phyloP scores from a whole-genome alignment of 2,797 vertebrate genomes.

The Sebastes melanostomus region DNA sequence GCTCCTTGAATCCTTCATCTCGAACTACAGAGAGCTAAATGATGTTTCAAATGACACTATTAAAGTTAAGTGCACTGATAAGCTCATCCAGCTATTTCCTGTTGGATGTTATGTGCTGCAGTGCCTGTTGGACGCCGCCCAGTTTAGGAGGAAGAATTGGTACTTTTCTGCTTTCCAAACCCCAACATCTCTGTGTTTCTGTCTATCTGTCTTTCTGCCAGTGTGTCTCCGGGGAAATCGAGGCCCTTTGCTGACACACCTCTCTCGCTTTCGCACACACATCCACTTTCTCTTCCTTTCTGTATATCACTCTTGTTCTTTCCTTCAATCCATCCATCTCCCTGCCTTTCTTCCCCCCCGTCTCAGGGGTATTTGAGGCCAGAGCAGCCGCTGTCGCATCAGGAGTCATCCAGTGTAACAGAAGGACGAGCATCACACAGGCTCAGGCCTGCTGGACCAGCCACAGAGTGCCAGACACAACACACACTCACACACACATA shows the following conservation, averaged over 20 bases:
- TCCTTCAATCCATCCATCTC: conserved; percentile 26
- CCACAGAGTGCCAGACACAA: neutral
- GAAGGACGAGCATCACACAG: conserved; percentile 46
- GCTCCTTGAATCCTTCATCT: neutral
- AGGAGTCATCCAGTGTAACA: conserved; percentile 62
- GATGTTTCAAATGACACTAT: neutral
- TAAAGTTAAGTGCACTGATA: neutral
- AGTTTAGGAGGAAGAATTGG: conserved; percentile 32
- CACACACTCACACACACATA: neutral
- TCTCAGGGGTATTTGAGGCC: conserved; percentile 54
- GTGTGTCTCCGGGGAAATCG: conserved; percentile 59
- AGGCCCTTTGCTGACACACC: conserved; percentile 55
- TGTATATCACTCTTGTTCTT: conserved; percentile 38
- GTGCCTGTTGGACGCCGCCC: conserved; percentile 26
- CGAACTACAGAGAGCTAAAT: neutral
- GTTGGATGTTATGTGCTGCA: conserved; percentile 10
- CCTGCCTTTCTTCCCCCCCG: conserved; percentile 17
- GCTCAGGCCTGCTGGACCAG: conserved; percentile 29
- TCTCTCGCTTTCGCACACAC: neutral
- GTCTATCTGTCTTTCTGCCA: conserved; percentile 58
- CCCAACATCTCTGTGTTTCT: conserved; percentile 28
- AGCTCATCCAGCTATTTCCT: conserved; percentile 5
- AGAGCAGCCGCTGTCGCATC: conserved; percentile 46
- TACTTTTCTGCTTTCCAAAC: conserved; percentile 37
- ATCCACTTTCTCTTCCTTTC: conserved; percentile 18